These are phyloP conservation scores for Haplochromis vanheusdeni DNA, from an alignment of 2,113 vertebrate species.

Conservation along the genomic window DNA sequence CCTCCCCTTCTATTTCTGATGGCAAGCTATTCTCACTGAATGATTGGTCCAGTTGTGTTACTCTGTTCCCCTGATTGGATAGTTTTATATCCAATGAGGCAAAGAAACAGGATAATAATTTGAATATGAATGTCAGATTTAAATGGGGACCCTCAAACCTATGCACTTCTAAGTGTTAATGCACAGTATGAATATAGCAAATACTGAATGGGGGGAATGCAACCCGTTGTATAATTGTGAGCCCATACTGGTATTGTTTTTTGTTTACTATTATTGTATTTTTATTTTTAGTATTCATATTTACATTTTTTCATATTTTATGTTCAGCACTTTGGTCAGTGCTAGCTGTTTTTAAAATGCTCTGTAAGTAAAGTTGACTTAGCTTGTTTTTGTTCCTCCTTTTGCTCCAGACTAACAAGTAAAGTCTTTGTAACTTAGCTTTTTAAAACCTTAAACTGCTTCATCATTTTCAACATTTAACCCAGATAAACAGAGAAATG, in stretches of 20 bases:
- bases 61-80: constrained; percentile 11
- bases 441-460: background rate
- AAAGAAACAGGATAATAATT: background rate
- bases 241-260: background rate
- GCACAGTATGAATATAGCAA: background rate
- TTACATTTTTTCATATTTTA: background rate
- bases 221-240: background rate
- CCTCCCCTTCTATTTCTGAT: constrained; percentile 35
- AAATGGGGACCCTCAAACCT: background rate
- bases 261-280: background rate
- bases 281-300: background rate
- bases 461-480: background rate
- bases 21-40: constrained; percentile 30
- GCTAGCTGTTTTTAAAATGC: background rate
- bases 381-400: background rate
- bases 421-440: background rate
- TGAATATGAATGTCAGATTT: constrained; percentile 39
- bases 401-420: background rate
- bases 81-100: constrained; percentile 8
- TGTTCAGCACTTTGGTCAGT: background rate
- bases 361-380: background rate
- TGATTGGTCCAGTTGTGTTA: constrained; percentile 44
- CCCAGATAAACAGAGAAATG: background rate
- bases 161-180: background rate
- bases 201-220: background rate